Conservation (phyloP, 2,888 invertebrate genomes). For the Siphlonurus alternatus region DNA sequence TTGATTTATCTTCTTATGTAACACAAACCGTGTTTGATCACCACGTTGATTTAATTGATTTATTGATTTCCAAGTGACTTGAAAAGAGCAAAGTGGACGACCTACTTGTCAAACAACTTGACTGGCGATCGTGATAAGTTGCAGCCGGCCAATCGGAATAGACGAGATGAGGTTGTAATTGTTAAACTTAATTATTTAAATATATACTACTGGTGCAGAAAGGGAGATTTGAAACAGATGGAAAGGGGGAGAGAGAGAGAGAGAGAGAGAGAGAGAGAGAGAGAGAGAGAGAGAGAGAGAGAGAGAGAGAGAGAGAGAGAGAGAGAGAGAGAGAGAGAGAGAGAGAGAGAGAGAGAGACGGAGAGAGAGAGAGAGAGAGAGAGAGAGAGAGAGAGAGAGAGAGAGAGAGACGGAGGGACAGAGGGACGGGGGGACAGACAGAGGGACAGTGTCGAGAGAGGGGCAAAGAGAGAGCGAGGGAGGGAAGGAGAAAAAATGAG, state of each 20-base stretch:
- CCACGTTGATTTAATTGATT: too few relatives aligned
- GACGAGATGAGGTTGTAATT: neutral
- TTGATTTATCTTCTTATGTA: too few relatives aligned
- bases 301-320: neutral
- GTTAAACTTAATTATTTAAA: neutral
- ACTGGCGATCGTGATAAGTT: too few relatives aligned
- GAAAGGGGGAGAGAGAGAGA: neutral
- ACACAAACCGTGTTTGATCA: too few relatives aligned
- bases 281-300: neutral
- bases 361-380: neutral
- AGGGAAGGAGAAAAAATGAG: too few relatives aligned
- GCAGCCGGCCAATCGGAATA: too few relatives aligned
- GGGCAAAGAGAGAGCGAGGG: too few relatives aligned
- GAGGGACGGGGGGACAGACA: neutral
- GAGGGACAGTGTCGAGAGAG: neutral
- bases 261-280: neutral
- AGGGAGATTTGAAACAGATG: too few relatives aligned
- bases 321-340: neutral
- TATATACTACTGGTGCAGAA: neutral
- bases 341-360: neutral
- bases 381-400: neutral
- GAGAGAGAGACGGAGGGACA: too few relatives aligned
- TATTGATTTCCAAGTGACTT: too few relatives aligned
- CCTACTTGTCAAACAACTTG: too few relatives aligned
- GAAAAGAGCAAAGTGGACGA: too few relatives aligned